A percentile compares a stretch with the other conserved stretches of the same genome.
phyloP scores from a whole-genome alignment of 2,113 vertebrate genomes.

The Chroicocephalus ridibundus region DNA sequence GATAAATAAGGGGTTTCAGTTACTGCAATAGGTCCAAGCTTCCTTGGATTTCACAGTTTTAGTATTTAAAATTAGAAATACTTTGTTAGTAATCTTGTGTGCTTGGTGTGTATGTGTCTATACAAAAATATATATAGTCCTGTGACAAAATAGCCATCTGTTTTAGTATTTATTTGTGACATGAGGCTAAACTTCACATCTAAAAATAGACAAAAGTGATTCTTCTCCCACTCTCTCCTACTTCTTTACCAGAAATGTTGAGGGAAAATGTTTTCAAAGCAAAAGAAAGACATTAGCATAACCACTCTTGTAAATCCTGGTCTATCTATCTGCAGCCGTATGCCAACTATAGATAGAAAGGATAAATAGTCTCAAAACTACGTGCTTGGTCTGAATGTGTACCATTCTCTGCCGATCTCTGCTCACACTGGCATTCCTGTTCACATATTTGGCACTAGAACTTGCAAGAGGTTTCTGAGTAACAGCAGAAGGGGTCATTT shows the following conservation, averaged over 20 bases:
- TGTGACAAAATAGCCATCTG: conserved; percentile 33
- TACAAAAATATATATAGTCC: neutral
- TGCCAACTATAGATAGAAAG: neutral
- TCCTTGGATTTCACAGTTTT: neutral
- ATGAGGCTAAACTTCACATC: conserved; percentile 11
- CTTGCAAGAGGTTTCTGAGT: neutral
- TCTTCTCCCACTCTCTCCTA: neutral
- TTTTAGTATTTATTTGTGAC: conserved; percentile 24
- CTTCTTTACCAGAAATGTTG: neutral
- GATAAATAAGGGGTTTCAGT: neutral
- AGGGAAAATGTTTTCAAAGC: neutral
- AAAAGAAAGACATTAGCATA: neutral
- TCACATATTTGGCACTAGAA: neutral
- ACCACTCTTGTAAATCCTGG: neutral
- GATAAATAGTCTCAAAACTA: neutral
- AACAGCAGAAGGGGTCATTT: neutral
- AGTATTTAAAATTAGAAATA: conserved; percentile 21
- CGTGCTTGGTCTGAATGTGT: neutral
- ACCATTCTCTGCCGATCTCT: neutral
- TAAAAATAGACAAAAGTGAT: conserved; percentile 9
- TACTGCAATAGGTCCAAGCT: neutral
- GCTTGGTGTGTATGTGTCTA: neutral
- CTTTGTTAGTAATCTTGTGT: neutral
- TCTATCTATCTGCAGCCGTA: neutral
- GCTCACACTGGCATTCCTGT: neutral